Conservation (phyloP, 2,888 invertebrate genomes). For the Blomia tropicalis region DNA sequence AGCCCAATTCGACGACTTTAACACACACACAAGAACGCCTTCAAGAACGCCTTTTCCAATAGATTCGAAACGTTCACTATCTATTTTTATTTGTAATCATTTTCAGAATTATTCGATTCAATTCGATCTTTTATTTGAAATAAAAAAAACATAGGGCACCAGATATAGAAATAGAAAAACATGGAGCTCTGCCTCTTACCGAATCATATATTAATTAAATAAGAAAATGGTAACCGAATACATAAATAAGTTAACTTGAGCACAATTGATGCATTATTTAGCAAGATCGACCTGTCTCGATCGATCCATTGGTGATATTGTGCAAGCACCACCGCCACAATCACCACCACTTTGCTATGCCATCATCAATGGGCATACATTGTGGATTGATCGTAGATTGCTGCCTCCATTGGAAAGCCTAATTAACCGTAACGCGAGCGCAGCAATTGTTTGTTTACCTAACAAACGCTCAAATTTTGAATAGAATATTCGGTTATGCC, state of each 20-base stretch:
- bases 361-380: neutral
- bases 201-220: slow-evolving; percentile 10
- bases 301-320: neutral
- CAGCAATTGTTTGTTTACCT: too few species aligned
- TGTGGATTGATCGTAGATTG: too few species aligned
- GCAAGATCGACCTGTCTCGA: neutral
- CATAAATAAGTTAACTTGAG: neutral
- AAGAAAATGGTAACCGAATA: neutral
- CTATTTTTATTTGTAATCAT: too few species aligned
- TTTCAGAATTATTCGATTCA: too few species aligned
- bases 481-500: neutral
- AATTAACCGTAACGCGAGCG: too few species aligned
- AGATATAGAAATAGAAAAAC: neutral
- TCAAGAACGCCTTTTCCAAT: too few species aligned
- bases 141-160: neutral
- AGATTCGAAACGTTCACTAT: too few species aligned
- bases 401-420: neutral
- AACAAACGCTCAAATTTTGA: too few species aligned
- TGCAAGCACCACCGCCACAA: neutral
- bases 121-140: too few species aligned
- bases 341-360: neutral
- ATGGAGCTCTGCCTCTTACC: neutral
- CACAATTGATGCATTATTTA: slow-evolving; percentile 8
- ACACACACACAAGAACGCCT: too few species aligned
- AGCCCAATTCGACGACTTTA: too few species aligned